Conservation (phyloP, 1,140 invertebrate genomes). For the Cheumatopsyche charites region DNA sequence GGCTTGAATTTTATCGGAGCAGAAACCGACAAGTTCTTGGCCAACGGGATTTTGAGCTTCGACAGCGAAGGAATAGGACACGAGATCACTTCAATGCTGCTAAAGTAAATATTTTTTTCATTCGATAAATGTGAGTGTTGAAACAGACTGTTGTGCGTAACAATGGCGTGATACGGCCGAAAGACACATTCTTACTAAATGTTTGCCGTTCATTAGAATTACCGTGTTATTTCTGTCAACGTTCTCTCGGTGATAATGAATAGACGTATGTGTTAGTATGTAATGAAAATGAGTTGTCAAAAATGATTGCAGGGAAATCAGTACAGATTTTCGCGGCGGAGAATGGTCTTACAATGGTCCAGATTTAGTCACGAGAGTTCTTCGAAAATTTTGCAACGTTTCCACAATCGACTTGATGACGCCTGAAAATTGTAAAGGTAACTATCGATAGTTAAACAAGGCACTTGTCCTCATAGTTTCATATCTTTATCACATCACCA, state of each 20-base stretch:
- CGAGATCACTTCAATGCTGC: background rate
- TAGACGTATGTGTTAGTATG: no score
- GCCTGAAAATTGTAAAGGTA: slow-evolving; percentile 63
- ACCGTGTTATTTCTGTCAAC: no score
- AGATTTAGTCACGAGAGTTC: slow-evolving; percentile 70
- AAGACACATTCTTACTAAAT: no score
- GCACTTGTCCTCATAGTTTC: no score
- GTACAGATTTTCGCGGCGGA: slow-evolving; percentile 64
- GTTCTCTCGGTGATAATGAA: no score
- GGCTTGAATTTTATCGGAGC: slow-evolving; percentile 61
- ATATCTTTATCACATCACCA: no score
- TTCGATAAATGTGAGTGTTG: no score
- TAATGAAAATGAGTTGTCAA: no score
- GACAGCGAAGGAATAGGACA: background rate
- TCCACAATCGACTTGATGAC: slow-evolving; percentile 66
- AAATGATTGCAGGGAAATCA: slow-evolving; percentile 59
- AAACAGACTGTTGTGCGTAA: no score
- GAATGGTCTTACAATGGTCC: slow-evolving; percentile 77
- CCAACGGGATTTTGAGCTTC: slow-evolving; percentile 1
- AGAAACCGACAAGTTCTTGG: slow-evolving; percentile 52
- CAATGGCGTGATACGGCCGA: no score
- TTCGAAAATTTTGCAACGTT: slow-evolving; percentile 66
- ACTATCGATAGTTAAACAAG: no score
- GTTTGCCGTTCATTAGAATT: no score
- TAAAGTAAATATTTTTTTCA: background rate